Evolutionary conservation across 2,888 invertebrate species (phyloP).

Genomic region (Macrophya annulata): DNA sequence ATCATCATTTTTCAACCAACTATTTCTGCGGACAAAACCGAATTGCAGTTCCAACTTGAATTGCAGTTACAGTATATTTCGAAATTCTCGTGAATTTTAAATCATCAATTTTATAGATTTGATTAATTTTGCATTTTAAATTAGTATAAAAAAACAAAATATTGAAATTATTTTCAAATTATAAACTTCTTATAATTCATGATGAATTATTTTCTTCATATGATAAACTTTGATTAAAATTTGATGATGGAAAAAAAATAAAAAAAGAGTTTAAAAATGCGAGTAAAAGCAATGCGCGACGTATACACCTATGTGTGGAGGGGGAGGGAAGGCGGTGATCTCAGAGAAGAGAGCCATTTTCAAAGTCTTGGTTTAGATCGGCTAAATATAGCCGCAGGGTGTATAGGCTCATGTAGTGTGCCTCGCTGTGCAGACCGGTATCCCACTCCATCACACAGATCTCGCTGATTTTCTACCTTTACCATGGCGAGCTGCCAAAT

Average conservation of each 20-base stretch:
- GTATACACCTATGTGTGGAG: neutral
- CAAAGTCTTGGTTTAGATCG: constrained; percentile 78
- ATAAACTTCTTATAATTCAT: neutral
- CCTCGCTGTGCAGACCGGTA: constrained; percentile 72
- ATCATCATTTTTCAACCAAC: neutral
- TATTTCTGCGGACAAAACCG: too few species aligned
- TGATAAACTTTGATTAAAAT: neutral
- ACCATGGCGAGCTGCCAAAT: constrained; percentile 74
- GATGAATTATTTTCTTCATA: neutral
- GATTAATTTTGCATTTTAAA: neutral
- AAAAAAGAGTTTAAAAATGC: constrained; percentile 1
- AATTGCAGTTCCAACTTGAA: neutral
- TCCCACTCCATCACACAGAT: constrained; percentile 73
- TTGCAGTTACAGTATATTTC: neutral
- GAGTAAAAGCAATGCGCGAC: constrained; percentile 33
- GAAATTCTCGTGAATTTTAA: neutral
- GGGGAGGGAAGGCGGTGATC: constrained; percentile 61
- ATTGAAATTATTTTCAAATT: neutral
- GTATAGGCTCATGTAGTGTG: constrained; percentile 74
- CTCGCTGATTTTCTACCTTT: constrained; percentile 73
- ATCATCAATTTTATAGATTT: neutral
- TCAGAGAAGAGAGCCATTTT: constrained; percentile 76
- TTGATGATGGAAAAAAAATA: neutral
- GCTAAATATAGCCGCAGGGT: constrained; percentile 77
- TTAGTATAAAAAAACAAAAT: neutral